These are phyloP conservation scores for Drosophila malerkotliana DNA, from an alignment of 1,140 invertebrate species.

Conservation along the genomic window DNA sequence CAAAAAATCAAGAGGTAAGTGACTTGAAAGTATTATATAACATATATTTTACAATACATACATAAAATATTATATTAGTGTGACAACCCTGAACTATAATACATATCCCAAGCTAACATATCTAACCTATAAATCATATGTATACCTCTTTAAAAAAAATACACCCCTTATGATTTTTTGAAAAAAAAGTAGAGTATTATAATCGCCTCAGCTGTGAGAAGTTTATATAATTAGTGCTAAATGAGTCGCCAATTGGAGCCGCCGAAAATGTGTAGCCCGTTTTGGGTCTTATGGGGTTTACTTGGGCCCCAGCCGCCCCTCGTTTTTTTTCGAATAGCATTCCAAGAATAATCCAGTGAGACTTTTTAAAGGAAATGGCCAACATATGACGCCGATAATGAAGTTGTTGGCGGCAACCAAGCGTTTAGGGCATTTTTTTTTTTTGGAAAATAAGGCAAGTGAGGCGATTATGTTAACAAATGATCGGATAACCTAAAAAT, in stretches of 20 bases:
- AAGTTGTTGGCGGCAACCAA: constrained; percentile 27
- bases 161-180: background rate
- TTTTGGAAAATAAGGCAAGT: background rate
- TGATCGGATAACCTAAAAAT: background rate
- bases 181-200: background rate
- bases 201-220: constrained; percentile 14
- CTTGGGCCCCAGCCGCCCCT: background rate
- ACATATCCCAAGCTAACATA: no score
- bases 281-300: constrained; percentile 18
- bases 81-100: no score
- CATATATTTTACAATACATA: no score
- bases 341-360: constrained; percentile 34
- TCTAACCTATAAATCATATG: no score
- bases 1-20: no score
- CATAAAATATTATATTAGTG: no score
- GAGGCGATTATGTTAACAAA: background rate
- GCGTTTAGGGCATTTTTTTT: background rate
- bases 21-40: no score
- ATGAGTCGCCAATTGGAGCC: constrained; percentile 60
- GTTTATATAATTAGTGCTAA: constrained; percentile 64
- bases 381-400: constrained; percentile 43
- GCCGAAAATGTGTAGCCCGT: constrained; percentile 23
- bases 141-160: background rate
- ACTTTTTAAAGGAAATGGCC: constrained; percentile 49
- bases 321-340: constrained; percentile 6